These are phyloP conservation scores for Stichopus horrens DNA, from an alignment of 53 echinoderm and acorn worm species.

Conservation along the genomic window DNA sequence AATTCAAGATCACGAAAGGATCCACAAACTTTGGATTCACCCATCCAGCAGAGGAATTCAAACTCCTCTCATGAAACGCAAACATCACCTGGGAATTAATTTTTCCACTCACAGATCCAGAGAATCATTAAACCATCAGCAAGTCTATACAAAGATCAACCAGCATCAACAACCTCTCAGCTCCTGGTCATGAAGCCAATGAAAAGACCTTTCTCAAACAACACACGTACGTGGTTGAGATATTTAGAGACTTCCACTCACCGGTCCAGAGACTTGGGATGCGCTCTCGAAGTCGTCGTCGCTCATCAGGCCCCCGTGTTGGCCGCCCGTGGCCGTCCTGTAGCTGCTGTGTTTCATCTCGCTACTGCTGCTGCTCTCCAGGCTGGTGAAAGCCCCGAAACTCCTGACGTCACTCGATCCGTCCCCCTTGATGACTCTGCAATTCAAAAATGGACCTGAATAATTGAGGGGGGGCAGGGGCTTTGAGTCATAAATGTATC, in stretches of 20 bases:
- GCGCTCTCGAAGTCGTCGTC: constrained; percentile 98
- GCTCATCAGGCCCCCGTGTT: constrained; percentile 24
- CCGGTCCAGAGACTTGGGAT: constrained; percentile 91
- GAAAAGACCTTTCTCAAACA: no score
- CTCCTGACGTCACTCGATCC: constrained; percentile 33
- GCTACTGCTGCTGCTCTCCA: constrained; percentile 73
- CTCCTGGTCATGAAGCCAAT: no score
- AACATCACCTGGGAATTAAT: no score
- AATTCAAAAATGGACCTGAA: not conserved
- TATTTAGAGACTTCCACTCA: constrained; percentile 44
- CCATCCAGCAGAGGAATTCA: no score
- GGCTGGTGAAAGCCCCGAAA: constrained; percentile 58
- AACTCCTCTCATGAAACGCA: no score
- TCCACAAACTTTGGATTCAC: no score
- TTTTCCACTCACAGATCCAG: no score
- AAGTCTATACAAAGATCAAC: no score
- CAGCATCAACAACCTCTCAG: no score
- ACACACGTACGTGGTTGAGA: not conserved
- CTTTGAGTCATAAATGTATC: no score
- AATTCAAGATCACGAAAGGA: no score
- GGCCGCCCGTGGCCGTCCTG: constrained; percentile 9
- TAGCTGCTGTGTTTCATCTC: constrained; percentile 33
- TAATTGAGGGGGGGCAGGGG: not conserved
- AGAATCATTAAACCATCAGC: no score
- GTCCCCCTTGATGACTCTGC: constrained; percentile 57